Evolutionary conservation across 2,888 invertebrate genomes (phyloP), one percentile per base, ranked within the genome.

Genomic region (Capitulum mitella): DNA sequence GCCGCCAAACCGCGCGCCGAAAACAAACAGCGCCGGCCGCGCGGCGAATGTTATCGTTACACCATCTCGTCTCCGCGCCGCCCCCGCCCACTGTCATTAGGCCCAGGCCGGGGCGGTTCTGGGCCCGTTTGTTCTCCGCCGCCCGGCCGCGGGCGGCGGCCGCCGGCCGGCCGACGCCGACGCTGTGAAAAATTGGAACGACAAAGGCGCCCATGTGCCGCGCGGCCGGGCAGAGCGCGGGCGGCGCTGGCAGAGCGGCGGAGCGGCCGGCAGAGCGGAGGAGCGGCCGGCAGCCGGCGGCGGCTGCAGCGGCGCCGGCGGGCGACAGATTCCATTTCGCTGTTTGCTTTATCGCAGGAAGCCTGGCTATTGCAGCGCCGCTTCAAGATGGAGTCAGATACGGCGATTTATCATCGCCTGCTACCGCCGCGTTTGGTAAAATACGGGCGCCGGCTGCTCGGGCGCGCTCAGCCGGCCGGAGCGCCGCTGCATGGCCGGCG

Each of bases 311-410:
- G n/a, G n/a, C 34, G 70, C 37, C 70, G 29, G 34, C 64, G 64
- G 70, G 70, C 70, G 70, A 70, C 70, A 70, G 70, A 40, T 29
- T 40, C 70, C 70, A 70, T 70, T 70, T 70, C 29, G 70, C 70
- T n/a, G 70, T 40, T 40, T 70, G 40, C 37, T 70, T 70, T 70
- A 70, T 70, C 37, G 70, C 70, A 40, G 40, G 70, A 70, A 40
- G 70, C 40, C 37, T 5, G 3, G 40, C 70, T 16, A 22, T 40
- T 70, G 70, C 70, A 70, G 70, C 19, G 40, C 34, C 64, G 64
- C 64, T 14, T 61, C 19, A 32, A 64, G 64, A 64, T 64, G 64
- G 32, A 64, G 34, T 16, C 34, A 32, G 64, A 64, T 64, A 64
- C 29, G 16, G 64, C 64, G 64, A 64, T 64, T 34, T 64, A 64